Evolutionary conservation across 2,888 invertebrate genomes (phyloP).

Genomic region (Polydrusus cervinus): DNA sequence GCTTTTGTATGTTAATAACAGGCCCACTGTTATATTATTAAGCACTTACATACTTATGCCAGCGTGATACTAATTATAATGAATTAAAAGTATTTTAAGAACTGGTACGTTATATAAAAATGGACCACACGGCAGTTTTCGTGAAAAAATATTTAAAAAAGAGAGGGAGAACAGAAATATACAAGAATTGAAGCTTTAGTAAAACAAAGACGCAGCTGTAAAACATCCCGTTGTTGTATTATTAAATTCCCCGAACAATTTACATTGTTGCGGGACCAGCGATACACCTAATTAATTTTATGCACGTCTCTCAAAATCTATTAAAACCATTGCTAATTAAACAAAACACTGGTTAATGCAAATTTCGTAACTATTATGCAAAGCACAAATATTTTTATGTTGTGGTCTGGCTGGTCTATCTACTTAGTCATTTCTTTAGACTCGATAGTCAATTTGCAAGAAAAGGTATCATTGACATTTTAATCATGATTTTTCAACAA

Average conservation of each 20-base stretch:
- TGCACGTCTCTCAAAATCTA: conserved; percentile 8
- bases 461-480: no score
- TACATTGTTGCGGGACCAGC: background rate
- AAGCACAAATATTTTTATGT: conserved; percentile 7
- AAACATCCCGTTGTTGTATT: background rate
- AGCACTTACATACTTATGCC: conserved; percentile 10
- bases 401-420: background rate
- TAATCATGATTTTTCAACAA: no score
- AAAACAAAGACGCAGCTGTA: background rate
- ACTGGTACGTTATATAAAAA: background rate
- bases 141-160: background rate
- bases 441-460: no score
- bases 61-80: conserved; percentile 19
- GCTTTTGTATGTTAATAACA: conserved; percentile 8
- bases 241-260: background rate
- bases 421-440: background rate
- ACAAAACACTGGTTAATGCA: conserved; percentile 22
- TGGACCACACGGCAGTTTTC: background rate
- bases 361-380: conserved; percentile 1
- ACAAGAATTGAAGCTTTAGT: background rate
- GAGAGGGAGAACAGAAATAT: background rate
- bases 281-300: background rate
- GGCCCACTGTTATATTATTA: conserved; percentile 19
- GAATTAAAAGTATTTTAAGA: conserved; percentile 13
- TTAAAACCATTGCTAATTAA: conserved; percentile 6